Base-by-base conservation (phyloP, 1,140 invertebrate species). In the Drosophila arizonae region DNA sequence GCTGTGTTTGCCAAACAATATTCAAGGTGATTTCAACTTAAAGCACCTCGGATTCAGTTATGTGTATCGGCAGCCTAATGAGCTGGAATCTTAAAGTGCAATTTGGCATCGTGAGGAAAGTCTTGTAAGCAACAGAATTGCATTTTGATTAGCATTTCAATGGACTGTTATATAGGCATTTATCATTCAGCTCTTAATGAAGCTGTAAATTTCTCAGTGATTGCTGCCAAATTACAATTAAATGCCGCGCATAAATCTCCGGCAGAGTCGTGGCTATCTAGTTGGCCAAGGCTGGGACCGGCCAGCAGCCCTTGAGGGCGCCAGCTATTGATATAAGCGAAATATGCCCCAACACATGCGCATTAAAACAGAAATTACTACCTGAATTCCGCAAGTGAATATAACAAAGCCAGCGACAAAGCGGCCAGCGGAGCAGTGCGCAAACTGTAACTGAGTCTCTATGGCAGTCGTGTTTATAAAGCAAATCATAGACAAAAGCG, bases 331-430 rank as follows among this genome's bases (percentile, higher is more conserved):
- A 77, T 77, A 77, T 66, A 52, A 50, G 57, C 72, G 50, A 71
- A 75, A 75, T 75, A 71, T 77, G 76, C 57, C 72, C 76, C 46
- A 51, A 56, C 64, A 68, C 57, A 76, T 67, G 76, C 52, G 52
- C 70, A 77, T 87, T 88, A 80, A 84, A 77, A 69, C 72, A 68
- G 71, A 87, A 80, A 89, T 88, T 88, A 88, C 84, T 88, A 88
- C 85, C 84, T 88, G 84, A 88, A 73, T 88, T 88, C 84, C 84
- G 84, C 84, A 88, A 66, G 48, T 45, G 51, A 78, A 78, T 80
- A 75, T 77, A 86, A 81, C 73, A 76, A 77, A 65, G 66, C 54
- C 60, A 51, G 26, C 63, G 43, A 48, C 57, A 60, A 48, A 24
- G 56, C 13, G 9, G 13, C 13, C 21, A 28, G 55, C 39, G 43